Base-by-base conservation (phyloP, 2,797 vertebrate species). In the Aldrovandia affinis region DNA sequence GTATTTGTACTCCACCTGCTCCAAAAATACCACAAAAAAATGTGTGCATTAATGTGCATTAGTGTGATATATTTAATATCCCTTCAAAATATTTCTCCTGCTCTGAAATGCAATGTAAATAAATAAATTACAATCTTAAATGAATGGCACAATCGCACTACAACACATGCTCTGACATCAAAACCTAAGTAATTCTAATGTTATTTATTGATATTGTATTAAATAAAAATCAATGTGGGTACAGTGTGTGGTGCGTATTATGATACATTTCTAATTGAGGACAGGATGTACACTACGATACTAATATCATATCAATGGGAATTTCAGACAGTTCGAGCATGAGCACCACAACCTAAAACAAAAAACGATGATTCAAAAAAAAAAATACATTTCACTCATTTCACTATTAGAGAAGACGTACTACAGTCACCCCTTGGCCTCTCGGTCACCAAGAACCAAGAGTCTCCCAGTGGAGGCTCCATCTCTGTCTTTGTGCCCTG, bases 401-500 rank as follows among this genome's bases (percentile, higher is more conserved):
- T n/a, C n/a, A n/a, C n/a, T n/a, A n/a, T n/a, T n/a, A n/a, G n/a
- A n/a, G n/a, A n/a, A n/a, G n/a, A n/a, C n/a, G n/a, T n/a, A n/a
- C n/a, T n/a, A n/a, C n/a, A n/a, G n/a, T n/a, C n/a, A n/a, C n/a
- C 91, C 87, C 90, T 91, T 92, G 91, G 89, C 89, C 92, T 91
- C 86, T 85, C 36, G 75, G 82, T 88, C 84, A n/a, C 88, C 89
- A 86, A 89, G 85, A 86, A 93, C 87, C 93, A 86, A 88, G 89
- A 87, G 84, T 70, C 80, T 52, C 79, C 75, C 77, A 39, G 50
- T 54, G 78, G 61, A 63, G 81, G 44, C 78, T 94, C 91, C 91
- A 88, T 93, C 92, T 92, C 91, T 83, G 89, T 93, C 93, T 94
- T 91, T 93, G 92, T 94, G 93, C 92, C 91, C 90, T 18, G 90